A percentile compares a stretch with the other conserved stretches of the same genome.
Conservation (phyloP, 2,888 invertebrate species). For the Folsomia manolachei region DNA sequence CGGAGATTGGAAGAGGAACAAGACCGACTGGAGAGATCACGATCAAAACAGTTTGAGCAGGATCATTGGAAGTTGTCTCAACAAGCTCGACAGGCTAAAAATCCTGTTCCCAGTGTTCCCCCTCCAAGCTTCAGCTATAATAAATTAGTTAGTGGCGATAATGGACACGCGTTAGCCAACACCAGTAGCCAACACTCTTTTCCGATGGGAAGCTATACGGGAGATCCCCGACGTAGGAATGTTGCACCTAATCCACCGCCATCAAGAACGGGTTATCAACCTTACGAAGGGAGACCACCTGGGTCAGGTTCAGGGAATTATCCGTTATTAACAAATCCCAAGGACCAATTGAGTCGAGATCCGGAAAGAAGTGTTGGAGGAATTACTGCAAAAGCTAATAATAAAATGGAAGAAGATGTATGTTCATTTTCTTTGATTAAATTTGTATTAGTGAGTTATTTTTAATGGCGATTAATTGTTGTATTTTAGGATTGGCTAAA, state of each 20-base stretch:
- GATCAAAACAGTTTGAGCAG: neutral
- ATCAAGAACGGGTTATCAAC: no score
- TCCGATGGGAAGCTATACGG: neutral
- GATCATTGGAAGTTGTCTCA: neutral
- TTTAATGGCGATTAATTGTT: no score
- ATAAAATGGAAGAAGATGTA: neutral
- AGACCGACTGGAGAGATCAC: neutral
- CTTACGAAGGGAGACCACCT: neutral
- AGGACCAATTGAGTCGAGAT: no score
- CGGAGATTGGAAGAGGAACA: neutral
- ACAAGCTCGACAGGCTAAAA: neutral
- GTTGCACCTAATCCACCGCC: neutral
- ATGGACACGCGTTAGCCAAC: no score
- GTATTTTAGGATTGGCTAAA: constrained; percentile 10
- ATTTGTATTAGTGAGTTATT: no score
- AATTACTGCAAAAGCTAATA: neutral
- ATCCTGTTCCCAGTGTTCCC: no score
- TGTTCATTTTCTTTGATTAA: no score
- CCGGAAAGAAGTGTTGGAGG: neutral
- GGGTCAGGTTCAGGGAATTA: neutral
- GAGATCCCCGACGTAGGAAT: neutral
- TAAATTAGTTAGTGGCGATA: no score
- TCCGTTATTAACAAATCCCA: neutral
- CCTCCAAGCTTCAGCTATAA: neutral
- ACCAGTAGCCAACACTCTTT: neutral